These are phyloP conservation scores for Serilophus lunatus DNA, from an alignment of 2,113 vertebrate genomes.

Conservation along the genomic window DNA sequence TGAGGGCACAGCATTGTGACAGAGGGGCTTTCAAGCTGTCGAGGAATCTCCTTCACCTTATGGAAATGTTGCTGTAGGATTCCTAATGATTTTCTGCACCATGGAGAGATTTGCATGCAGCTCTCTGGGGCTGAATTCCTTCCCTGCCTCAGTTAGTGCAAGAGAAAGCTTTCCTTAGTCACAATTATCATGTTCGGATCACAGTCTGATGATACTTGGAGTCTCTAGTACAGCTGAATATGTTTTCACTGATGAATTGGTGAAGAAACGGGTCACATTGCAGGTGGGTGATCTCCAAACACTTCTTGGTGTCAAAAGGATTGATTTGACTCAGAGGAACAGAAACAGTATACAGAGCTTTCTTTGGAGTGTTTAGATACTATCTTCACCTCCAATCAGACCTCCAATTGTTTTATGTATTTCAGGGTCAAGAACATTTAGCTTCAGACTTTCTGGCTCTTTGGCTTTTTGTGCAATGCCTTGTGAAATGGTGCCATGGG, in stretches of 20 bases:
- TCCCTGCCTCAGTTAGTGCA: not conserved
- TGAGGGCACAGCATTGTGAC: not conserved
- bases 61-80: not conserved
- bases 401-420: not conserved
- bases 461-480: not conserved
- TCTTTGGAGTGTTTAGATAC: not conserved
- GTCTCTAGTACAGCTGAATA: not conserved
- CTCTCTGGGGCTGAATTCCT: not conserved
- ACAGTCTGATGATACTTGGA: fast-evolving
- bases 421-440: not conserved
- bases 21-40: not conserved
- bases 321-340: not conserved
- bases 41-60: not conserved
- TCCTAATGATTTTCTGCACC: not conserved
- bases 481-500: not conserved
- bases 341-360: not conserved
- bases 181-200: fast-evolving
- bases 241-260: not conserved
- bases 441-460: not conserved
- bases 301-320: not conserved
- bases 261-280: not conserved
- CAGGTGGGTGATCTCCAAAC: not conserved
- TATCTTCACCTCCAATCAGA: not conserved
- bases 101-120: not conserved
- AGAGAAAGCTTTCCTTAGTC: not conserved